Evolutionary conservation across 2,888 invertebrate species (phyloP), one percentile per base, ranked within the genome.

Genomic region (Lasioglossum vierecki): DNA sequence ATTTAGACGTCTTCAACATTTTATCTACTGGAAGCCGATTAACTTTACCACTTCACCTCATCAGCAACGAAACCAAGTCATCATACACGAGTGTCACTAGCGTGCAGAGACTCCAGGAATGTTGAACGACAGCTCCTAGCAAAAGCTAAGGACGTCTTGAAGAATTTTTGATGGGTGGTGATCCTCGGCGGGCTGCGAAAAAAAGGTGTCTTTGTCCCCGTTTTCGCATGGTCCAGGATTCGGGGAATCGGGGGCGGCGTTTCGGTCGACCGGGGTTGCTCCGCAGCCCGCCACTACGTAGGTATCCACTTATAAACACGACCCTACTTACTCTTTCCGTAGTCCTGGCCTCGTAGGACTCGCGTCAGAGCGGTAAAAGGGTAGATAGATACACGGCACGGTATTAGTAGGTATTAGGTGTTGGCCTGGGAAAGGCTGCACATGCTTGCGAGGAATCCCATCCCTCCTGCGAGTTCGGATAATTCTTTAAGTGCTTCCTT

Each of bases 401-500:
- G 93, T 94, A 95, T 95, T 95, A 95, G 95, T 94, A 94, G 94
- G 94, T 94, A 94, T 95, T 95, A 95, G 94, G 94, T 94, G 94
- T 94, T 94, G 95, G 94, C 94, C 94, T 94, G 95, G 94, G 95
- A 95, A 94, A 92, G 92, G 90, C 91, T 91, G 94, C 95, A 95
- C 95, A 93, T 95, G 95, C 93, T 92, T 88, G 91, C 90, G 92
- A 92, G 92, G 91, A 93, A 91, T 92, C 93, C 91, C 92, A 91
- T 91, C 92, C 92, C 91, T 90, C 89, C 92, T 91, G 91, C 91
- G 94, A 93, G 94, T 94, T 95, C 94, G 93, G 95, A 95, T 95
- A 95, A 95, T 95, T 95, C 95, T 95, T 95, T 95, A 95, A 95
- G 95, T 95, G 95, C 95, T 95, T 94, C 94, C 93, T 94, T 92